Conservation (phyloP, 1,140 invertebrate genomes). For the Cherax destructor region DNA sequence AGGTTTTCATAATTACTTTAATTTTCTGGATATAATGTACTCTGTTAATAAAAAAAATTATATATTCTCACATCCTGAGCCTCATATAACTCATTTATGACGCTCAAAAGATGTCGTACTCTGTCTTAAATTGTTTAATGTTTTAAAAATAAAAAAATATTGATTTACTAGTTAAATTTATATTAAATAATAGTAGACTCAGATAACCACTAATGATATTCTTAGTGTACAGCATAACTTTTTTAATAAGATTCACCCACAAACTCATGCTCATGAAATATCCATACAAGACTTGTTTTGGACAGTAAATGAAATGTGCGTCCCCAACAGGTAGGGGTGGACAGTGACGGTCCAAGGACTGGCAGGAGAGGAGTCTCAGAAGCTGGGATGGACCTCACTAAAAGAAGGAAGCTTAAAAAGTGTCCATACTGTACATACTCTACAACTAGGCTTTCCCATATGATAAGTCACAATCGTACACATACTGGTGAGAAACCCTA, state of each 20-base stretch:
- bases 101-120: background rate
- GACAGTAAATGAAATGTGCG: slow-evolving; percentile 26
- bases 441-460: slow-evolving; percentile 25
- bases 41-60: no score
- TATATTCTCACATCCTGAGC: no score
- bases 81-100: no score
- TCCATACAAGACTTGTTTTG: background rate
- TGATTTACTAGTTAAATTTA: background rate
- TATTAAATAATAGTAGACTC: background rate
- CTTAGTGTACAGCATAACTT: background rate
- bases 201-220: background rate
- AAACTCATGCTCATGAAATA: background rate
- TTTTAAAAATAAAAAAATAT: background rate
- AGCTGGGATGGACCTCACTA: slow-evolving; percentile 7
- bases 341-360: slow-evolving; percentile 8
- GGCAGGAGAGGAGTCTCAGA: slow-evolving; percentile 8
- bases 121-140: background rate
- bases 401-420: slow-evolving; percentile 8
- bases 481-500: slow-evolving; percentile 4
- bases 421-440: slow-evolving; percentile 23
- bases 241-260: background rate
- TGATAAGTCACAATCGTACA: slow-evolving; percentile 18
- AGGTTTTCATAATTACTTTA: no score
- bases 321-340: slow-evolving; percentile 22
- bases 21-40: no score